A percentile compares a stretch with the other conserved stretches of the same genome.
These are phyloP conservation scores for Halocynthia aurantium DNA, from an alignment of 23 tunicate species.

Conservation along the genomic window DNA sequence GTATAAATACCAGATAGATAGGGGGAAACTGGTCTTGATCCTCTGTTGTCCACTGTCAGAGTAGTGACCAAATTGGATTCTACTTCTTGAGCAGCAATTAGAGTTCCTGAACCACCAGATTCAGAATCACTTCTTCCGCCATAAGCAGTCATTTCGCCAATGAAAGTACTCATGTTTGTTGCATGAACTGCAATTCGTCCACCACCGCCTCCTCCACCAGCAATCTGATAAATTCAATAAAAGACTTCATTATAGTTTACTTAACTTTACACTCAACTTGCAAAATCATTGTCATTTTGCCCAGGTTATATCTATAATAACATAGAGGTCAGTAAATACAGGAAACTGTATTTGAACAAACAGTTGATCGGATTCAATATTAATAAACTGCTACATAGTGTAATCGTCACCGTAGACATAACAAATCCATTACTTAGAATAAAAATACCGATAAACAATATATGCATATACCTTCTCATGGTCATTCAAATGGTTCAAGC, in stretches of 20 bases:
- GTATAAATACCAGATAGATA: conserved; percentile 7
- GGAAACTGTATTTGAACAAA: too few species aligned
- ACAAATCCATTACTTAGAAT: too few species aligned
- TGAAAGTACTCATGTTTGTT: neutral
- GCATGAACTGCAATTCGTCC: conserved; percentile 17
- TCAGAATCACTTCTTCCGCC: conserved; percentile 21
- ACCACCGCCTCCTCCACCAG: conserved; percentile 33
- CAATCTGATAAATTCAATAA: neutral
- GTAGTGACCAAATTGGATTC: neutral
- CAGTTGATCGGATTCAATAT: too few species aligned
- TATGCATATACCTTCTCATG: conserved; percentile 18
- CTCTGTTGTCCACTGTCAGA: conserved; percentile 10
- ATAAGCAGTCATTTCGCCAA: conserved; percentile 17
- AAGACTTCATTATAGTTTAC: too few species aligned
- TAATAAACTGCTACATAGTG: too few species aligned
- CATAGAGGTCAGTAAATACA: too few species aligned
- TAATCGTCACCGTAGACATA: too few species aligned
- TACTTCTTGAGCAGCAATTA: neutral
- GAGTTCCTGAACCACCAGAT: conserved; percentile 19
- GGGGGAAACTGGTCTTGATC: conserved; percentile 2
- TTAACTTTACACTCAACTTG: too few species aligned
- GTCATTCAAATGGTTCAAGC: neutral
- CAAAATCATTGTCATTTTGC: too few species aligned
- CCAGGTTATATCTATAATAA: too few species aligned
- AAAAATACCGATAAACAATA: neutral